Evolutionary conservation across 2,888 invertebrate genomes (phyloP), one percentile per base, ranked within the genome.

Genomic region (Podabrus alpinus): DNA sequence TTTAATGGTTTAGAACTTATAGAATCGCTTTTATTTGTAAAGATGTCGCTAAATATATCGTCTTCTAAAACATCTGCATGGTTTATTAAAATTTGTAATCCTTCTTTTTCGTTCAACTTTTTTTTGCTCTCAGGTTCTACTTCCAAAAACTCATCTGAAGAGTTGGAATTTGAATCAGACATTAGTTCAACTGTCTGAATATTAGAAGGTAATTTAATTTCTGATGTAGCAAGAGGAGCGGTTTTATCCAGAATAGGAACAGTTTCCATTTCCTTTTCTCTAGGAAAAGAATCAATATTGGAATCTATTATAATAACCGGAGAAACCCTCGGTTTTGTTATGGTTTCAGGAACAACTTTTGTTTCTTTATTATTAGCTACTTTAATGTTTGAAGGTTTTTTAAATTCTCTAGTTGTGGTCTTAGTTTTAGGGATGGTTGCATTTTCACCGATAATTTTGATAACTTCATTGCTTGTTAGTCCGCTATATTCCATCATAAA

Each of bases 401-500:
- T 45, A 45, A 45, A n/a, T n/a, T 45, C 7, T 45, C 13, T 45
- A 45, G 45, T n/a, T n/a, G 15, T 15, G 10, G 9, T 15, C 5
- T 29, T 29, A 24, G 45, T 29, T 59, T 73, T 69, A 66, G 59
- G 67, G 72, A 72, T 75, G 62, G 66, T 1, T 19, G 66, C 61
- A 66, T 71, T 72, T 66, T 66, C 68, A 7, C 73, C 79, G 78
- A 93, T 87, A 72, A 93, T 89, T 80, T 90, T 88, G 29, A 89
- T 87, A 76, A 95, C 93, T 83, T 93, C 92, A 77, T 90, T 90
- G 78, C 92, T 91, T 67, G 94, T 92, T 81, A 95, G 90, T 76
- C 93, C 94, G 81, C 92, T 94, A 81, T 94, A 92, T 86, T 95
- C 94, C 84, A 92, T 89, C 89, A 95, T 94, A 79, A 93, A 95